Evolutionary conservation across 2,113 vertebrate species (phyloP).

Genomic region (Chunga burmeisteri): DNA sequence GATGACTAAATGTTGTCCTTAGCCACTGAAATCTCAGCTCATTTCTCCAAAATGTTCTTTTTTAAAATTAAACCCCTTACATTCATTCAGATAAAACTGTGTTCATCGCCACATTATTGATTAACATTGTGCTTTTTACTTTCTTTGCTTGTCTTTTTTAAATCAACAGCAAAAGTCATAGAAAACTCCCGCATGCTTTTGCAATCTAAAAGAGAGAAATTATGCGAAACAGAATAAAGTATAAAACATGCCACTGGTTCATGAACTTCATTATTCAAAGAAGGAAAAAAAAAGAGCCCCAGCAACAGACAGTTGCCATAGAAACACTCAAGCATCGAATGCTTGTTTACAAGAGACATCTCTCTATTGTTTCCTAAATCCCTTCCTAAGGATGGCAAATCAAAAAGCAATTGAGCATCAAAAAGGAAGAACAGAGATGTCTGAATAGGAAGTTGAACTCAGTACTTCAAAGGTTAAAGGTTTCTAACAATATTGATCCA

Average conservation of each 20-base stretch:
- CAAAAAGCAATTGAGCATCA: constrained; percentile 78
- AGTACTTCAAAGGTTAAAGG: constrained; percentile 74
- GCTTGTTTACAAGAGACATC: constrained; percentile 89
- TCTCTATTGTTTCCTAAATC: constrained; percentile 79
- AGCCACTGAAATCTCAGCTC: constrained; percentile 47
- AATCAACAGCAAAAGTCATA: constrained; percentile 76
- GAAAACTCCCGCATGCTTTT: constrained; percentile 78
- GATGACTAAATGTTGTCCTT: not conserved
- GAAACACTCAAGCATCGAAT: constrained; percentile 86
- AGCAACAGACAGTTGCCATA: constrained; percentile 90
- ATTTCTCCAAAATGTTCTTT: constrained; percentile 80
- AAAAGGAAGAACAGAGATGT: constrained; percentile 76
- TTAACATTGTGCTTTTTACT: constrained; percentile 78
- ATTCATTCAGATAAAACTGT: constrained; percentile 76
- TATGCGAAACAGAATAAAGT: constrained; percentile 75
- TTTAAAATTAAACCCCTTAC: constrained; percentile 70
- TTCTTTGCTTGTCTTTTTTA: constrained; percentile 16
- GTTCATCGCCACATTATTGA: constrained; percentile 64
- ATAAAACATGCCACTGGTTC: constrained; percentile 82
- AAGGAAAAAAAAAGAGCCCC: constrained; percentile 78
- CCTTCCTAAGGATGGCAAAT: constrained; percentile 80
- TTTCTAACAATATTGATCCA: constrained; percentile 75
- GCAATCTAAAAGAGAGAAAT: constrained; percentile 77
- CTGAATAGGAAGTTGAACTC: constrained; percentile 76
- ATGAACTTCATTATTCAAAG: constrained; percentile 80